Percentiles rank a stretch among this genome's conserved stretches.
Conservation (phyloP, 2,888 invertebrate genomes). For the Spialia ferax region DNA sequence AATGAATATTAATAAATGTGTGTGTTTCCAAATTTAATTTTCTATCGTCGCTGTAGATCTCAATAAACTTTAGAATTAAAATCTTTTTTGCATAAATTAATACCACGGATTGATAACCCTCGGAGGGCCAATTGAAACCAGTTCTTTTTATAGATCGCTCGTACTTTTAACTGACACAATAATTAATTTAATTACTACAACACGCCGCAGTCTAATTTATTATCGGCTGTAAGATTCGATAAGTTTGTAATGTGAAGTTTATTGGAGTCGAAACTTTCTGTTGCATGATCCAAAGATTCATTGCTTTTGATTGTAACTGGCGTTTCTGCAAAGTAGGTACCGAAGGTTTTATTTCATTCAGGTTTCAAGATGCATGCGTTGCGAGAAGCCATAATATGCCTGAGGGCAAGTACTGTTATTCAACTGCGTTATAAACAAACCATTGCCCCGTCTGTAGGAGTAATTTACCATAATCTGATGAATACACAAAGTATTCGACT, state of each 20-base stretch:
- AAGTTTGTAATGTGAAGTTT: conserved; percentile 32
- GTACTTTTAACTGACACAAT: conserved; percentile 34
- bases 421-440: conserved; percentile 33
- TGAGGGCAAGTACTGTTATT: conserved; percentile 28
- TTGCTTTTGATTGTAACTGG: conserved; percentile 35
- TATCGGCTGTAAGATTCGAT: conserved; percentile 33
- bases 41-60: conserved; percentile 12
- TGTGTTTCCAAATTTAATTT: not conserved
- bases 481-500: conserved; percentile 19
- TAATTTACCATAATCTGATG: conserved; percentile 33
- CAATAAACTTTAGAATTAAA: not conserved
- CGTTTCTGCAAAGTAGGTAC: conserved; percentile 24
- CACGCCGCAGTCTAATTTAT: conserved; percentile 35
- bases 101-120: conserved; percentile 22
- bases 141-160: conserved; percentile 31
- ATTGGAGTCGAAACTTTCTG: conserved; percentile 29
- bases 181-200: conserved; percentile 40
- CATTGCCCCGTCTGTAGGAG: conserved; percentile 12
- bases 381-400: conserved; percentile 25
- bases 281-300: conserved; percentile 33
- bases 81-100: conserved; percentile 20
- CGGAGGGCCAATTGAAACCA: conserved; percentile 30
- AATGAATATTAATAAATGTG: conserved; percentile 23
- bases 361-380: conserved; percentile 20
- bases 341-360: conserved; percentile 29